Percentiles rank a stretch among this genome's conserved stretches.
Conservation (phyloP, 1,140 invertebrate genomes). For the Chironomus tepperi region DNA sequence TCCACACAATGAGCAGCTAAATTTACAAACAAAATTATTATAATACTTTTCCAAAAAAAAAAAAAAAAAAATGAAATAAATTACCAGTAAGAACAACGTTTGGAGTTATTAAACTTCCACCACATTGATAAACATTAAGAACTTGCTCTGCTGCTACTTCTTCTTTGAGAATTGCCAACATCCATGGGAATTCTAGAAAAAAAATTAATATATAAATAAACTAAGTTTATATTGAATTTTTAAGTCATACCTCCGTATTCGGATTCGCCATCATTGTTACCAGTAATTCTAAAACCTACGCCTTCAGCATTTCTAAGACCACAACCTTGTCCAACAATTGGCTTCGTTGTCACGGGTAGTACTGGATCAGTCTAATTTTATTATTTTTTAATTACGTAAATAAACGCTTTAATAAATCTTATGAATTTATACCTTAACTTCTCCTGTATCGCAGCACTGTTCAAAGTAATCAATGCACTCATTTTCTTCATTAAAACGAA, state of each 20-base stretch:
- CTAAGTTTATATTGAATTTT: neutral
- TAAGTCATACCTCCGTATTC: constrained; percentile 40
- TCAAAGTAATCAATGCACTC: constrained; percentile 48
- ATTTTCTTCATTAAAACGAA: constrained; percentile 42
- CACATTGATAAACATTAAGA: constrained; percentile 62
- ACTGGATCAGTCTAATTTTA: constrained; percentile 31
- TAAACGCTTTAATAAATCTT: constrained; percentile 44
- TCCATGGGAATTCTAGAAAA: constrained; percentile 55
- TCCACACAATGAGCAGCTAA: constrained; percentile 56
- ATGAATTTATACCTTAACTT: constrained; percentile 34
- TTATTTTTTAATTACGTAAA: constrained; percentile 27
- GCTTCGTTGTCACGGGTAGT: constrained; percentile 31
- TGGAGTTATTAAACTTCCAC: constrained; percentile 64
- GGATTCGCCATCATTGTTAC: constrained; percentile 48
- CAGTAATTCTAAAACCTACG: constrained; percentile 59
- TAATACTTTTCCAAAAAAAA: neutral
- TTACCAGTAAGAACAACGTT: constrained; percentile 50
- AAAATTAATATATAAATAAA: constrained; percentile 34
- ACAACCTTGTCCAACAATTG: constrained; percentile 38
- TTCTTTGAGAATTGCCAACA: constrained; percentile 59
- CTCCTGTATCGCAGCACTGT: constrained; percentile 43
- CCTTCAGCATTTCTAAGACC: constrained; percentile 52
- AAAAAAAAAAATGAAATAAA: neutral
- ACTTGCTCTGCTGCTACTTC: constrained; percentile 43
- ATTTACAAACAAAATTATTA: neutral